Evolutionary conservation across 2,888 invertebrate species (phyloP).

Genomic region (Calephelis perditalis): DNA sequence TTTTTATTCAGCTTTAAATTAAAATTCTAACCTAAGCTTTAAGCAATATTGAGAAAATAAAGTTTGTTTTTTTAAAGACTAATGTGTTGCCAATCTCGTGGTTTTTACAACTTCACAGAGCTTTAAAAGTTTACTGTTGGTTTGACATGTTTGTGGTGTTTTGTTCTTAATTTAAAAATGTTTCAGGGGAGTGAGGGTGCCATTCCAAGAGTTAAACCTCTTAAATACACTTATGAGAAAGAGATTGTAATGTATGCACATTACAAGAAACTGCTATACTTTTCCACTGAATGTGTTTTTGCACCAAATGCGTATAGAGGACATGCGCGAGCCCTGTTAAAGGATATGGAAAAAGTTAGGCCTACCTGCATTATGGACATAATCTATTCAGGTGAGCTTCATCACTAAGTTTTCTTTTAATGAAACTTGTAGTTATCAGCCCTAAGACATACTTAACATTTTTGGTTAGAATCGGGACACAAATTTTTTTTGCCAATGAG

Average conservation of each 20-base stretch:
- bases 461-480: too few species aligned
- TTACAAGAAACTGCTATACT: slow-evolving; percentile 96
- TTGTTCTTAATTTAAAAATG: background rate
- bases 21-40: too few species aligned
- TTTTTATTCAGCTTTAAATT: too few species aligned
- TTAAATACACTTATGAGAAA: slow-evolving; percentile 98
- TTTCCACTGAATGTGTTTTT: slow-evolving; percentile 99
- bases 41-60: too few species aligned
- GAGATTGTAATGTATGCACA: slow-evolving; percentile 99
- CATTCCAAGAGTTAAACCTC: slow-evolving; percentile 95
- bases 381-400: slow-evolving; percentile 86
- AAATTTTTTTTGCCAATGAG: too few species aligned
- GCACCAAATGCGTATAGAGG: slow-evolving; percentile 98
- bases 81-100: too few species aligned
- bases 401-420: background rate
- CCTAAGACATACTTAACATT: too few species aligned
- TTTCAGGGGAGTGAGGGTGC: slow-evolving; percentile 85
- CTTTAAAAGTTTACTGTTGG: too few species aligned
- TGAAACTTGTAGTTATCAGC: too few species aligned
- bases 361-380: slow-evolving; percentile 96
- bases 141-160: too few species aligned
- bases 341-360: slow-evolving; percentile 96
- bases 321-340: slow-evolving; percentile 92
- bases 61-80: too few species aligned
- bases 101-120: too few species aligned